Percentiles rank a stretch among this genome's conserved stretches.
Evolutionary conservation across 2,888 invertebrate species (phyloP).

Genomic region (Hyposoter didymator): DNA sequence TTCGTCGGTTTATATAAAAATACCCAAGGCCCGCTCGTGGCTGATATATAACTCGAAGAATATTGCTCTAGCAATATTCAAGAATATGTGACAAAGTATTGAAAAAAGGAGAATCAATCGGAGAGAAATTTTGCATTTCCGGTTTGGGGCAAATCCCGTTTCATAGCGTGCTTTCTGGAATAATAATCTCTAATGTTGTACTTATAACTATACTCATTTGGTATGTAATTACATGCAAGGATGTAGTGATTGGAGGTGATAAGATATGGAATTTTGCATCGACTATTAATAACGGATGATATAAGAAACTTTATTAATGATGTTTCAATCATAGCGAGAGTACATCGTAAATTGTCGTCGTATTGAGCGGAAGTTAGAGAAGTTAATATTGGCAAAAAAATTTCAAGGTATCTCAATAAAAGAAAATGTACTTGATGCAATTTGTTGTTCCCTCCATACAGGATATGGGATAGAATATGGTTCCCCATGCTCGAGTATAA

Average conservation of each 20-base stretch:
- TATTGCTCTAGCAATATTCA: constrained; percentile 22
- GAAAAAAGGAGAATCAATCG: constrained; percentile 17
- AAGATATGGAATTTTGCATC: not conserved
- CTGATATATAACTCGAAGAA: constrained; percentile 3
- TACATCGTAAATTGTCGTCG: not conserved
- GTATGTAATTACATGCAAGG: not conserved
- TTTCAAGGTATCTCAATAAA: not conserved
- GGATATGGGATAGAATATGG: constrained; percentile 20
- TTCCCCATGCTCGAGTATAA: not conserved
- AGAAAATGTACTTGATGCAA: not conserved
- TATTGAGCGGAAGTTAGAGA: not conserved
- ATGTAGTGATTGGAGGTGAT: not conserved
- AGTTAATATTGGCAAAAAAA: not conserved
- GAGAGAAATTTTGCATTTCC: constrained; percentile 70
- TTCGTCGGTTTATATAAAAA: constrained; percentile 65
- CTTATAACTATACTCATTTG: not conserved
- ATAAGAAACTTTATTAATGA: not conserved
- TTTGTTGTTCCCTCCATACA: not conserved
- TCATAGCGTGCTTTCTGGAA: constrained; percentile 15
- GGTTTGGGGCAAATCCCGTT: constrained; percentile 68
- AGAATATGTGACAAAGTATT: not conserved
- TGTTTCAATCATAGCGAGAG: not conserved
- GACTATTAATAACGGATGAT: not conserved
- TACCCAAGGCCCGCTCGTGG: constrained; percentile 47
- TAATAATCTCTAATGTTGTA: not conserved